Conservation (phyloP, 1,140 invertebrate genomes). For the Lepidurus arcticus region DNA sequence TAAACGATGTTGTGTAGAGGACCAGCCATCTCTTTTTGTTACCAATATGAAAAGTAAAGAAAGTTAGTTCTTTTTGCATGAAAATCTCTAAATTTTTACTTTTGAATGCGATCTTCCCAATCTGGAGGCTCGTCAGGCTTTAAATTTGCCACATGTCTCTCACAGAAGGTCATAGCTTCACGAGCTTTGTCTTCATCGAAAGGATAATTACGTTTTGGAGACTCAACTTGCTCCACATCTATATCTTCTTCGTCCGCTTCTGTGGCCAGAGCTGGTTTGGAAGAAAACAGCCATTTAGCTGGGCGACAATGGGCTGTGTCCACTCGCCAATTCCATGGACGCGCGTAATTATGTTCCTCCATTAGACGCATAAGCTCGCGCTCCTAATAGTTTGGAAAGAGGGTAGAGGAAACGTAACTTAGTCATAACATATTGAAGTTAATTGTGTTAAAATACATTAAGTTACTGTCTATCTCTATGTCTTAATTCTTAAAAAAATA, state of each 20-base stretch:
- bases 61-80: background rate
- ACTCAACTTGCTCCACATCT: conserved; percentile 26
- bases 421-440: too few relatives aligned
- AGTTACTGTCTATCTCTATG: too few relatives aligned
- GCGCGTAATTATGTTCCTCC: conserved; percentile 62
- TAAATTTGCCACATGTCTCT: conserved; percentile 57
- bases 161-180: conserved; percentile 65
- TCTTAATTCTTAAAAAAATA: too few relatives aligned
- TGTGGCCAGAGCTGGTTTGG: conserved; percentile 40
- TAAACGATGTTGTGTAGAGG: conserved; percentile 55
- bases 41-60: conserved; percentile 22
- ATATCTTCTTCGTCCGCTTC: conserved; percentile 23
- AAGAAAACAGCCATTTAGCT: conserved; percentile 47
- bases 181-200: conserved; percentile 58
- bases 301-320: conserved; percentile 60
- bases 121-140: conserved; percentile 49
- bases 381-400: conserved; percentile 36
- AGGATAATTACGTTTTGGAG: conserved; percentile 37
- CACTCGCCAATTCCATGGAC: conserved; percentile 63
- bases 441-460: too few relatives aligned
- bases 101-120: conserved; percentile 48
- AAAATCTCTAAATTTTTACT: conserved; percentile 27
- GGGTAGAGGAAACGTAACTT: too few relatives aligned
- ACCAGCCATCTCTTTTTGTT: conserved; percentile 55
- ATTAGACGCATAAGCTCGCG: conserved; percentile 44